A percentile compares a stretch with the other conserved stretches of the same genome.
Evolutionary conservation across 2,113 vertebrate genomes (phyloP).

Genomic region (Equus quagga): DNA sequence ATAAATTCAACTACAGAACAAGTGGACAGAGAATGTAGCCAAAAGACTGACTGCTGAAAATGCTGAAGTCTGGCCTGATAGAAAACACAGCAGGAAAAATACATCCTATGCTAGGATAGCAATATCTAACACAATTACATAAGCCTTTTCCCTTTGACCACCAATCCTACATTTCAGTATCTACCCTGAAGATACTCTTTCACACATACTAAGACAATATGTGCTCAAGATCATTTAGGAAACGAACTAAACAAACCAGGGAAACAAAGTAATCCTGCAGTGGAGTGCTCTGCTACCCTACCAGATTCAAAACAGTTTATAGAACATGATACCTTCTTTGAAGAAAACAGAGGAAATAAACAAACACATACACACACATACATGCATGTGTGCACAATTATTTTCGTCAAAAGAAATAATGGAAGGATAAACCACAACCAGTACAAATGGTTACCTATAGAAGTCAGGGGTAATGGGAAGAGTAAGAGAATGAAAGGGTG

Average conservation of each 20-base stretch:
- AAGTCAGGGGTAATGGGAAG: neutral
- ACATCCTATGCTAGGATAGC: neutral
- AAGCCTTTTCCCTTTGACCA: neutral
- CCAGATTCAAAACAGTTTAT: neutral
- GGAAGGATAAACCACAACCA: neutral
- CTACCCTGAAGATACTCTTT: neutral
- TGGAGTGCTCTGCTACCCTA: neutral
- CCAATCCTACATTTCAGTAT: neutral
- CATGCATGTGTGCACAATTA: neutral
- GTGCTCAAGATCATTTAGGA: neutral
- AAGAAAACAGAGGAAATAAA: neutral
- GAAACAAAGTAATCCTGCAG: neutral
- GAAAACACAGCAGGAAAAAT: neutral
- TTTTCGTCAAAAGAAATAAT: neutral
- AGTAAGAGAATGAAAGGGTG: neutral
- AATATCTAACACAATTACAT: neutral
- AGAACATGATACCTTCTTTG: neutral
- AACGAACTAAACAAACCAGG: neutral
- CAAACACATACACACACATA: neutral
- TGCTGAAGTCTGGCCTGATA: neutral
- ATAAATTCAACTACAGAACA: constrained; percentile 1
- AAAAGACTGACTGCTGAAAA: neutral
- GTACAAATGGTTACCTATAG: neutral
- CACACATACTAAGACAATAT: neutral
- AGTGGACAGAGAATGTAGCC: neutral